Evolutionary conservation across 2,888 invertebrate genomes (phyloP).

Genomic region (Nesidiocoris tenuis): DNA sequence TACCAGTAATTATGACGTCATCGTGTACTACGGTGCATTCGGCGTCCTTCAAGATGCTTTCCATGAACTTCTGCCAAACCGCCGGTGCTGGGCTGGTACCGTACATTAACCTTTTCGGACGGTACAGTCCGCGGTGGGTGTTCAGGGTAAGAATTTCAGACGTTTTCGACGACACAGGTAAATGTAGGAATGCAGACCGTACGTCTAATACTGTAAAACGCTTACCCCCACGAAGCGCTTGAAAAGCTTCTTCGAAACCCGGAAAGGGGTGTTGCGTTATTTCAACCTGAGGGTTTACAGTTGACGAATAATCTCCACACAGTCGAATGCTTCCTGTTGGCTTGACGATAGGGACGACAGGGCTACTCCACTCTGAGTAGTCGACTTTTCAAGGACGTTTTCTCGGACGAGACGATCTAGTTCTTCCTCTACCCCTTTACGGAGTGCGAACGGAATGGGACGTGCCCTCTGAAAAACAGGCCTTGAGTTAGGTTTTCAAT

Average conservation of each 20-base stretch:
- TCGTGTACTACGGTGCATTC: slow-evolving; percentile 4
- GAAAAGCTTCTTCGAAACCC: slow-evolving; percentile 44
- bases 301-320: slow-evolving; percentile 2
- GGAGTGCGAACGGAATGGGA: slow-evolving; percentile 14
- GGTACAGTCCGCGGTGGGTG: slow-evolving; percentile 53
- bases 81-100: slow-evolving; percentile 53
- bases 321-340: neutral
- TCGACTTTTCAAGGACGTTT: slow-evolving; percentile 28
- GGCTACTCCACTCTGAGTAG: slow-evolving; percentile 27
- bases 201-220: slow-evolving; percentile 50
- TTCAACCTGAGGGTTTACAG: neutral
- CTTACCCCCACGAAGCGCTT: slow-evolving; percentile 42
- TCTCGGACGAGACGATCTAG: slow-evolving; percentile 17
- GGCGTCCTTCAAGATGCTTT: slow-evolving; percentile 40
- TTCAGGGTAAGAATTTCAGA: slow-evolving; percentile 52
- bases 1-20: slow-evolving; percentile 8
- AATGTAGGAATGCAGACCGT: slow-evolving; percentile 53
- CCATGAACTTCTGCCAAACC: slow-evolving; percentile 53
- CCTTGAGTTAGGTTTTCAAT: neutral
- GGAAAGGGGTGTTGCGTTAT: slow-evolving; percentile 43
- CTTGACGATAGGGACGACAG: slow-evolving; percentile 7
- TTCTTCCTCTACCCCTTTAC: slow-evolving; percentile 20
- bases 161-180: slow-evolving; percentile 52
- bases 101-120: slow-evolving; percentile 52
- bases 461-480: slow-evolving; percentile 23